phyloP scores from a whole-genome alignment of 2,888 invertebrate genomes.

The Oxytorus armatus region DNA sequence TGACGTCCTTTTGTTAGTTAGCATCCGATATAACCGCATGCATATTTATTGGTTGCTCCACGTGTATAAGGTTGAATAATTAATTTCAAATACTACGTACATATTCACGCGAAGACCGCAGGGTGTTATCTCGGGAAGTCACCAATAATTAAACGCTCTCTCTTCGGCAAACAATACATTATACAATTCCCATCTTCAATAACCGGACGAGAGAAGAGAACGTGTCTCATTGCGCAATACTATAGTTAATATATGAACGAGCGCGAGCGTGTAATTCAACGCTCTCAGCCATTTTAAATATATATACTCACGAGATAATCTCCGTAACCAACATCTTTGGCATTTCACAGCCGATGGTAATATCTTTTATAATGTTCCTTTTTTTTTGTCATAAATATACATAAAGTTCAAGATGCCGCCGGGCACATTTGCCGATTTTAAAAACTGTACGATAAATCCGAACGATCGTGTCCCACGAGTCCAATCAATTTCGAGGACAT shows the following conservation, averaged over 20 bases:
- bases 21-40: not conserved
- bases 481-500: conserved; percentile 40
- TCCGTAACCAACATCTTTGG: conserved; percentile 22
- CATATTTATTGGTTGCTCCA: not conserved
- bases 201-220: not conserved
- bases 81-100: conserved; percentile 10
- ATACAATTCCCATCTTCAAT: not conserved
- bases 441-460: conserved; percentile 16
- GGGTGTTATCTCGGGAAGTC: conserved; percentile 21
- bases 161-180: not conserved
- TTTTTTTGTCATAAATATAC: not conserved
- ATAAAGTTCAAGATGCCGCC: conserved; percentile 41
- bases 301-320: not conserved
- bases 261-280: conserved; percentile 4
- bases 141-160: not conserved
- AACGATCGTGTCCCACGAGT: conserved; percentile 23
- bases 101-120: not conserved
- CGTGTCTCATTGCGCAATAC: conserved; percentile 9
- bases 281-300: conserved; percentile 5
- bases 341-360: conserved; percentile 34
- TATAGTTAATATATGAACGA: not conserved
- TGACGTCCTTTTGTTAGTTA: not conserved
- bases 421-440: conserved; percentile 26
- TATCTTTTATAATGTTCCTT: not conserved
- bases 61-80: not conserved